These are phyloP conservation scores for Pollenia angustigena DNA, from an alignment of 2,888 invertebrate genomes.

Conservation along the genomic window DNA sequence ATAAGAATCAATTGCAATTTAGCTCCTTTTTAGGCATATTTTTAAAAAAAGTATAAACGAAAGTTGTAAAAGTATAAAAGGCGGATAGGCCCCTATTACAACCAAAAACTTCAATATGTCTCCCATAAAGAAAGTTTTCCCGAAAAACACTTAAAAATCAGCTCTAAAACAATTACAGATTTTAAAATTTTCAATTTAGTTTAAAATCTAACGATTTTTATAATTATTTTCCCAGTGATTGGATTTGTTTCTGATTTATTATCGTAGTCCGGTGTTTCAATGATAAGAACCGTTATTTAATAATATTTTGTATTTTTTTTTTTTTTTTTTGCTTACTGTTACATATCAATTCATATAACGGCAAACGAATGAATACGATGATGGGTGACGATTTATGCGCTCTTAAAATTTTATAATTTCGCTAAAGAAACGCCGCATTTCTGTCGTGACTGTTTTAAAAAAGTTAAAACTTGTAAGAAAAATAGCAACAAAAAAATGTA, in stretches of 20 bases:
- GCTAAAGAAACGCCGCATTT: slow-evolving; percentile 78
- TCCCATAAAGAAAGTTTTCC: no score
- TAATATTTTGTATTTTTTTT: no score
- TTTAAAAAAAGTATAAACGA: no score
- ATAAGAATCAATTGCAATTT: no score
- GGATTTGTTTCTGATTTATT: slow-evolving; percentile 44
- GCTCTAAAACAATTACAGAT: no score
- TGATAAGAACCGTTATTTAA: slow-evolving; percentile 63
- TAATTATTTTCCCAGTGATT: slow-evolving; percentile 34
- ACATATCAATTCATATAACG: slow-evolving; percentile 34
- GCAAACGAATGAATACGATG: slow-evolving; percentile 37
- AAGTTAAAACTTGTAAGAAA: slow-evolving; percentile 15
- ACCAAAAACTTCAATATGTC: no score
- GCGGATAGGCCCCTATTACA: no score
- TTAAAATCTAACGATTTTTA: no score
- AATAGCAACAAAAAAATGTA: slow-evolving; percentile 17
- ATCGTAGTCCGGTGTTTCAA: slow-evolving; percentile 46
- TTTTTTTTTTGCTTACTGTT: slow-evolving; percentile 24
- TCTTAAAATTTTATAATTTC: slow-evolving; percentile 22
- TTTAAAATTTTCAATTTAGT: no score
- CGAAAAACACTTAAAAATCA: no score
- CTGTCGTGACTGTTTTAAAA: slow-evolving; percentile 76
- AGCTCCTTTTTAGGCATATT: no score
- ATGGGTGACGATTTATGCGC: slow-evolving; percentile 33
- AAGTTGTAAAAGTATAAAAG: no score